phyloP scores from a whole-genome alignment of 1,140 invertebrate genomes.

The Euura saliciscinereae region DNA sequence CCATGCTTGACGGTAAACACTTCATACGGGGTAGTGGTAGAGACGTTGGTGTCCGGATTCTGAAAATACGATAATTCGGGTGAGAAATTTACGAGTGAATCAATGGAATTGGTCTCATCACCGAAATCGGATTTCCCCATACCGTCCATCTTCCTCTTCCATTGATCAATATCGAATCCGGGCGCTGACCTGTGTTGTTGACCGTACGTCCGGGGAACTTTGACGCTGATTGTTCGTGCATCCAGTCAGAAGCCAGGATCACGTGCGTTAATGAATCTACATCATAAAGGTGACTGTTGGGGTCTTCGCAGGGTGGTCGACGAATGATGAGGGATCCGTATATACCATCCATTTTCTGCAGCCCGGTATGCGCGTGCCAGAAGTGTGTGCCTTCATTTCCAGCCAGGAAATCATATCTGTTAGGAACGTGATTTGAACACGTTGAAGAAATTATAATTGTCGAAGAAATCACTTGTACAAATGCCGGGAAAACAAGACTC shows the following conservation, averaged over 20 bases:
- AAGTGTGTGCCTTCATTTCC: constrained; percentile 85
- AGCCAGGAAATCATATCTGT: constrained; percentile 76
- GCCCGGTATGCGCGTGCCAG: constrained; percentile 87
- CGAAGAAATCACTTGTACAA: too few species aligned
- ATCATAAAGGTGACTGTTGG: constrained; percentile 78
- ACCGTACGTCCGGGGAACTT: constrained; percentile 75
- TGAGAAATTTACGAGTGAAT: constrained; percentile 70
- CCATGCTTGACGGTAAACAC: constrained; percentile 39
- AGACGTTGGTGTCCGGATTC: constrained; percentile 39
- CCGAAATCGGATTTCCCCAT: background rate
- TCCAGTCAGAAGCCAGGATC: constrained; percentile 86
- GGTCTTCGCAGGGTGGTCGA: constrained; percentile 73
- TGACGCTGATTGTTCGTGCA: constrained; percentile 78
- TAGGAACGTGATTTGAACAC: constrained; percentile 16
- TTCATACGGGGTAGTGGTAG: constrained; percentile 25
- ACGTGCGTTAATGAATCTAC: constrained; percentile 81
- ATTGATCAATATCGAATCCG: constrained; percentile 81
- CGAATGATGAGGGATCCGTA: constrained; percentile 83
- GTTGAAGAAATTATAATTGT: too few species aligned
- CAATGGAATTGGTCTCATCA: constrained; percentile 22
- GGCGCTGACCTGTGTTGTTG: constrained; percentile 77
- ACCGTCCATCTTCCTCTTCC: constrained; percentile 67
- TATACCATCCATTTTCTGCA: constrained; percentile 86
- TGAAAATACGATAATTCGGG: constrained; percentile 57
- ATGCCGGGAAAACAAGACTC: background rate